Percentiles rank a stretch among this genome's conserved stretches.
Evolutionary conservation across 2,113 vertebrate species (phyloP).

Genomic region (Plecotus auritus): DNA sequence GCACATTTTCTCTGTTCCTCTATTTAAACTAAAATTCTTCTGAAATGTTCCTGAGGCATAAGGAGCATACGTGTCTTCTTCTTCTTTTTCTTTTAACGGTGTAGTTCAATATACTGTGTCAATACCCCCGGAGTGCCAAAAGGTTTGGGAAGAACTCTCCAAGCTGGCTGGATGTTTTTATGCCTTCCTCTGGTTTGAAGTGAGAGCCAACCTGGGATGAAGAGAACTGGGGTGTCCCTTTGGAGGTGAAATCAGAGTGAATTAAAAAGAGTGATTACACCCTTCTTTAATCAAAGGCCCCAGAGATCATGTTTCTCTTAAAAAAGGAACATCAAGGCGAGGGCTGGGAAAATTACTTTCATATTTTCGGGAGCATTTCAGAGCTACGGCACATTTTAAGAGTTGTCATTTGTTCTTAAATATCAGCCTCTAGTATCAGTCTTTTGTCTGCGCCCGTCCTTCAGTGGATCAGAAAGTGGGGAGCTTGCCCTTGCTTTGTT

Average conservation of each 20-base stretch:
- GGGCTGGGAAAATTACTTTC: slow-evolving; percentile 65
- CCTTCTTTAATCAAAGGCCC: slow-evolving; percentile 70
- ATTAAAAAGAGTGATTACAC: slow-evolving; percentile 67
- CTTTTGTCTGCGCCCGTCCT: slow-evolving; percentile 48
- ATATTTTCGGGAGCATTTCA: slow-evolving; percentile 61
- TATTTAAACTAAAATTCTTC: background rate
- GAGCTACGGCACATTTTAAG: slow-evolving; percentile 36
- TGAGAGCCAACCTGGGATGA: slow-evolving; percentile 52
- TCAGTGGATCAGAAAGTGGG: slow-evolving; percentile 36
- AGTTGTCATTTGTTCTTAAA: slow-evolving; percentile 60
- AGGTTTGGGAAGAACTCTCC: background rate
- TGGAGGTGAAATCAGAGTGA: slow-evolving; percentile 72
- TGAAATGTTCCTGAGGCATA: background rate
- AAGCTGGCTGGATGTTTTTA: background rate
- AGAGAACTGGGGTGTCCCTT: slow-evolving; percentile 49
- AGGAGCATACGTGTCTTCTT: background rate
- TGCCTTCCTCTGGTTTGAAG: slow-evolving; percentile 36
- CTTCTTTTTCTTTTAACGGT: background rate
- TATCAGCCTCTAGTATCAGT: slow-evolving; percentile 35
- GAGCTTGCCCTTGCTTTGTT: slow-evolving; percentile 57
- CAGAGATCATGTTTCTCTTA: slow-evolving; percentile 58
- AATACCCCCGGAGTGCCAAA: background rate
- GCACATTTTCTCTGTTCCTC: background rate
- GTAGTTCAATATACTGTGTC: background rate
- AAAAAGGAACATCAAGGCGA: slow-evolving; percentile 53